phyloP scores from a whole-genome alignment of 2,797 vertebrate species.

The Champsocephalus esox region DNA sequence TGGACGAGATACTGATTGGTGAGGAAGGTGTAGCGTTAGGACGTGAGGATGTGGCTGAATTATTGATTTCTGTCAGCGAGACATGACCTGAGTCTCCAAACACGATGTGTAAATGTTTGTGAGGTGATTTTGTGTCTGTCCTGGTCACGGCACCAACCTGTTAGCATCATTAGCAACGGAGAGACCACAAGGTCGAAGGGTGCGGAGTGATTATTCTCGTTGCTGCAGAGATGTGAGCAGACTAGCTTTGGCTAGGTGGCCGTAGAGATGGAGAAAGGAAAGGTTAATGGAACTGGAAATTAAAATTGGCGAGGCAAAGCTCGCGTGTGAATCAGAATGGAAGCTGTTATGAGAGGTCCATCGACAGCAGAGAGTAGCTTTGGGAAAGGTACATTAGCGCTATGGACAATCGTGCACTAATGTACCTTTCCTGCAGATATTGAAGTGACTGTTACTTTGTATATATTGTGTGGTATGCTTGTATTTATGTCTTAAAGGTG shows the following conservation, averaged over 20 bases:
- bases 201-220: conserved; percentile 13
- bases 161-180: conserved; percentile 19
- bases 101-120: not conserved
- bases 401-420: too few relatives aligned
- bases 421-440: too few relatives aligned
- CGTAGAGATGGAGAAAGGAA: not conserved
- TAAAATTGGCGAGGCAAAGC: not conserved
- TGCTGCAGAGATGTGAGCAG: conserved; percentile 10
- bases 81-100: conserved; percentile 22
- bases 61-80: conserved; percentile 18
- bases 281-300: conserved; percentile 6
- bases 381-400: too few relatives aligned
- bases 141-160: not conserved
- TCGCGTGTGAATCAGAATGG: not conserved
- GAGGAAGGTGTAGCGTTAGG: conserved; percentile 12
- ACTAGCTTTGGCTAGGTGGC: not conserved
- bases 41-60: conserved; percentile 13
- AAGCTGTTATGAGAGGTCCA: too few relatives aligned
- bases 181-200: conserved; percentile 20
- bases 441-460: too few relatives aligned
- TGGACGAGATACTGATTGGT: conserved; percentile 25
- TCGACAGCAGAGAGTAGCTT: too few relatives aligned
- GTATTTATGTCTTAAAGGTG: too few relatives aligned
- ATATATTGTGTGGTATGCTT: too few relatives aligned
- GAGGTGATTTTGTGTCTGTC: not conserved